Percentiles rank a stretch among this genome's conserved stretches.
Evolutionary conservation across 92 coral and sea anemone genomes (phyloP).

Genomic region (Hydrozoanthus gracilis): DNA sequence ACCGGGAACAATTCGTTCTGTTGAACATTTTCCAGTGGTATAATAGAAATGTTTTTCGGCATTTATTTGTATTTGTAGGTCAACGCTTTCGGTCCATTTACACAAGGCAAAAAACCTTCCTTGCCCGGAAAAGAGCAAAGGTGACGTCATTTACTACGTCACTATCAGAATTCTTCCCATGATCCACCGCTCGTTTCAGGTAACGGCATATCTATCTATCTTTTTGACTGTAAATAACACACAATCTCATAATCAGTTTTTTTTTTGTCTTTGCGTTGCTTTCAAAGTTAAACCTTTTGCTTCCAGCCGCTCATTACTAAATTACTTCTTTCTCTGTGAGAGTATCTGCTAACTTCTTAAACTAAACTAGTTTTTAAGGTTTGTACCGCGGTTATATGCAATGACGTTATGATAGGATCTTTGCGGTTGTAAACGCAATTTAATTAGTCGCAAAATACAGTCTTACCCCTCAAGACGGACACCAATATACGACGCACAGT

Average conservation of each 20-base stretch:
- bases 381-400: too few relatives aligned
- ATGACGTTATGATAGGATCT: too few relatives aligned
- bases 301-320: neutral
- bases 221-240: neutral
- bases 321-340: neutral
- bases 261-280: neutral
- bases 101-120: slow-evolving; percentile 62
- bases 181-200: slow-evolving; percentile 89
- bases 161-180: slow-evolving; percentile 80
- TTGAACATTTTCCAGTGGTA: neutral
- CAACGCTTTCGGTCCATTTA: slow-evolving; percentile 70
- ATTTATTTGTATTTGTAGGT: slow-evolving; percentile 51
- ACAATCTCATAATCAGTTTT: neutral
- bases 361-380: too few relatives aligned
- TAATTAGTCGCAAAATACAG: too few relatives aligned
- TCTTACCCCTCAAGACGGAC: too few relatives aligned
- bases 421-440: too few relatives aligned
- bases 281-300: too few relatives aligned
- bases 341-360: neutral
- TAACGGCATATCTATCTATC: slow-evolving; percentile 56
- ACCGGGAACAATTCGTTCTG: too few relatives aligned
- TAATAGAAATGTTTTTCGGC: neutral
- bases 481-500: too few relatives aligned
- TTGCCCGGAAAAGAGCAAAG: slow-evolving; percentile 47
- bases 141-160: slow-evolving; percentile 82